Base-by-base conservation (phyloP, 2,113 vertebrate species). In the Apteryx owenii region DNA sequence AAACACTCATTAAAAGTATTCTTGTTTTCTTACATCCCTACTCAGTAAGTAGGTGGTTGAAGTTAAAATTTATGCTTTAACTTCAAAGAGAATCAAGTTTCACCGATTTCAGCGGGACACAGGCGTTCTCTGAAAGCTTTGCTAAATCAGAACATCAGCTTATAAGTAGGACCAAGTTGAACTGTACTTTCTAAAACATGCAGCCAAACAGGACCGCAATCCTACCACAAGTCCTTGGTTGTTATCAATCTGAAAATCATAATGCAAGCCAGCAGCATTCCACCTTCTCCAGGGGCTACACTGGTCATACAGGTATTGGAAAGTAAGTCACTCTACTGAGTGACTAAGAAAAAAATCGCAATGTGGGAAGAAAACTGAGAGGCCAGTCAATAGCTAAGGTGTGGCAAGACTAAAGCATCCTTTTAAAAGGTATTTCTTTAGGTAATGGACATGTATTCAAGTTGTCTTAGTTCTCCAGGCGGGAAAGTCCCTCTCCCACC, bases 101-200 rank as follows among this genome's bases (percentile, higher is more conserved):
- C 73, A 80, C 22, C 23, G 12, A 4, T 26, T 58, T 75, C 33
- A 80, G 31, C 31, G 79, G 31, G 26, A 72, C 29, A 13, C 4
- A 25, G 36, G 19, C 40, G 62, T 72, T 61, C 54, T 54, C 20
- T 40, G 71, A 92, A 31, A 5, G 69, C 42, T 61, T 81, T 77
- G 46, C 29, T 66, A 38, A 81, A 77, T 54, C 44, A 21, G 10
- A 18, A 40, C 23, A 29, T 31, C 18, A 69, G 44, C 51, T 40
- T 72, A 38, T 51, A 33, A 66, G 42, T n/a, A 50, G 15, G 42
- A n/a, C 14, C 68, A 70, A 70, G 29, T 8, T 20, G 38, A 36
- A 38, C 31, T 33, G 5, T 0, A 0, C 12, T 4, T 69, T 42
- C n/a, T n/a, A 31, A 68, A 40, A 58, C 11, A 12, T 0, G 5